phyloP scores from a whole-genome alignment of 2,888 invertebrate genomes.

The Trypoxylon attenuatum region DNA sequence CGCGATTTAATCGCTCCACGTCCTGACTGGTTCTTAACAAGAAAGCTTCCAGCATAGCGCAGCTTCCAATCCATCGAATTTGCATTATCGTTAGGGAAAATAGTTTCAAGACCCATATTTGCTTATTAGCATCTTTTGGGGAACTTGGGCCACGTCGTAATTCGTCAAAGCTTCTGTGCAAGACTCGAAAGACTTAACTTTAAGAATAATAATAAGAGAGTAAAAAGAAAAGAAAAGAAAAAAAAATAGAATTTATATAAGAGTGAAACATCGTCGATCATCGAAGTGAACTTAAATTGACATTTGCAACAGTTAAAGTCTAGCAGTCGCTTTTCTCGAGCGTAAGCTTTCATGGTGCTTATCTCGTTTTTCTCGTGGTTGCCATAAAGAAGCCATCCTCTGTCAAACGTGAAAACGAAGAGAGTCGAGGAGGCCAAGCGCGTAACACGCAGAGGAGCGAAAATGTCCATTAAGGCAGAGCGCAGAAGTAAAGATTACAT shows the following conservation, averaged over 20 bases:
- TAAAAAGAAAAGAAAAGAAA: too few species aligned
- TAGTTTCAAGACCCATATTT: background rate
- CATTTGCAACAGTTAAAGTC: too few species aligned
- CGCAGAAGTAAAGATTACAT: constrained; percentile 65
- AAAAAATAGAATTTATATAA: too few species aligned
- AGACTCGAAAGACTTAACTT: too few species aligned
- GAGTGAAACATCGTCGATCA: too few species aligned
- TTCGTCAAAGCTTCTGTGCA: too few species aligned
- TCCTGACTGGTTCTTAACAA: constrained; percentile 40
- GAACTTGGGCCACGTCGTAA: too few species aligned
- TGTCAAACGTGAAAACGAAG: constrained; percentile 33
- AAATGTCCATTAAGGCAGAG: constrained; percentile 50
- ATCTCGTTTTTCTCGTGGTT: constrained; percentile 19
- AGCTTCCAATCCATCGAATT: constrained; percentile 17
- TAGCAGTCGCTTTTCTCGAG: too few species aligned
- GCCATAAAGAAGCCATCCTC: constrained; percentile 23
- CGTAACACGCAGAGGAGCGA: constrained; percentile 20
- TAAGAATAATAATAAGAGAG: too few species aligned
- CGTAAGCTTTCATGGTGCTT: too few species aligned
- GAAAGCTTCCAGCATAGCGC: constrained; percentile 29
- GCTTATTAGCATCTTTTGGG: too few species aligned
- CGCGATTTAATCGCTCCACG: constrained; percentile 54
- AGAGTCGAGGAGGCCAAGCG: constrained; percentile 11
- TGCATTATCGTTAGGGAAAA: constrained; percentile 3
- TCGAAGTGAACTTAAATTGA: too few species aligned